Base-by-base conservation (phyloP, 2,113 vertebrate genomes). In the Potamarius usumacintae region DNA sequence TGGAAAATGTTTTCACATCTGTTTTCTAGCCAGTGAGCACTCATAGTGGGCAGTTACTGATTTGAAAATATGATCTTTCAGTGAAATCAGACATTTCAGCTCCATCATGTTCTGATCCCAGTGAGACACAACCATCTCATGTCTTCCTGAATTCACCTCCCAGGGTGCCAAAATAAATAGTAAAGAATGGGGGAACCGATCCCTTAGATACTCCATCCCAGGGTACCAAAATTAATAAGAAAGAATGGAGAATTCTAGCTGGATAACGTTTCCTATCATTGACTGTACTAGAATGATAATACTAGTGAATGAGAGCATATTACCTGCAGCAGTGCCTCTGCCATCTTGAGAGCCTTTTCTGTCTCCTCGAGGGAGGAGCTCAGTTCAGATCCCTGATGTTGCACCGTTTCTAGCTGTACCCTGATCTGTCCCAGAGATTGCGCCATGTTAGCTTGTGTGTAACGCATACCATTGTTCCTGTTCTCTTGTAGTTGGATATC, bases 311-410 rank as follows among this genome's bases (percentile, higher is more conserved):
- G 15, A 60, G n/a, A 60, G 7, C 0, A 25, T 12, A 90, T 88
- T 91, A 97, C 98, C 97, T 97, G 96, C 22, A 97, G 87, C 57
- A 90, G 93, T 0, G 90, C 93, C 83, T 97, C 96, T 0, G 94
- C 94, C 18, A 94, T 93, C 22, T 94, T 95, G n/a, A 97, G 85
- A 6, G 95, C 93, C 87, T 90, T 92, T 92, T 94, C 94, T 65
- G 96, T 95, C 0, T 95, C 92, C 30, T 92, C 91, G 84, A 97
- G 71, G 9, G 93, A 93, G 63, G 89, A 92, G 12, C 96, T 94
- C 89, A 98, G 90, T 60, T 96, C 94, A 0, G 87, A 88, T 8
- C 93, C 93, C 85, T 97, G 96, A 90, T 92, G 95, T 84, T 93
- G 93, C 82, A 96, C 96, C n/a, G 87, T 78, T 1, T 96, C 94